Base-by-base conservation (phyloP, 2,797 vertebrate species). In the Acanthiza pusilla region DNA sequence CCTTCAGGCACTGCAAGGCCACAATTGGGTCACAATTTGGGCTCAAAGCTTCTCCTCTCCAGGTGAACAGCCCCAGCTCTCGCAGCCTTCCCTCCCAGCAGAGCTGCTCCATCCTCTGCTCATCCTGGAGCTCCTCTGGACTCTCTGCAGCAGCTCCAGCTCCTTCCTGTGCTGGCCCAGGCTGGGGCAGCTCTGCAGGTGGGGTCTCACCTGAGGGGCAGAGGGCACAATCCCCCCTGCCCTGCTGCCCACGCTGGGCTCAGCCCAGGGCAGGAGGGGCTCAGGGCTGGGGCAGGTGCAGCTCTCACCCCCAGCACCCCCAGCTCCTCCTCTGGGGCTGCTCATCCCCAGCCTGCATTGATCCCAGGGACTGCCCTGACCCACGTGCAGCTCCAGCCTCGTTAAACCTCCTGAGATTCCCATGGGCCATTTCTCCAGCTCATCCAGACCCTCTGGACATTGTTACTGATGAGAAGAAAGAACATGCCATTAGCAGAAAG, bases 361-460 rank as follows among this genome's bases (percentile, higher is more conserved):
- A 23, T 3, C 45, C 32, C 7, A 3, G 51, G 18, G 20, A 1
- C 7, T 54, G 9, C 16, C 45, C 53, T 25, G 27, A 2, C 23
- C 43, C 51, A 32, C 26, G 30, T 2, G 40, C 62, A 61, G 62
- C 62, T 36, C 22, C 48, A 19, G 58, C 20, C 50, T 62, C n/a
- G 9, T 18, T 8, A 8, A 38, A 45, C 23, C 27, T 25, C 63
- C 0, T 4, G 5, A 70, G 7, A 18, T 21, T 32, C 36, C 57
- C 2, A 0, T 43, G 36, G 13, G 30, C 3, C 55, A n/a, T 19
- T 50, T 0, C 16, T n/a, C 0, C 3, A 71, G 3, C 51, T 45
- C 10, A 4, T 26, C 9, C 8, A 16, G 17, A 51, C 29, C 38
- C 65, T 77, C n/a, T 51, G 79, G 51, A 16, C 38, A 30, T 22